Percentiles rank a stretch among this genome's conserved stretches.
Conservation (phyloP, 2,113 vertebrate genomes). For the Rhinoderma darwinii region DNA sequence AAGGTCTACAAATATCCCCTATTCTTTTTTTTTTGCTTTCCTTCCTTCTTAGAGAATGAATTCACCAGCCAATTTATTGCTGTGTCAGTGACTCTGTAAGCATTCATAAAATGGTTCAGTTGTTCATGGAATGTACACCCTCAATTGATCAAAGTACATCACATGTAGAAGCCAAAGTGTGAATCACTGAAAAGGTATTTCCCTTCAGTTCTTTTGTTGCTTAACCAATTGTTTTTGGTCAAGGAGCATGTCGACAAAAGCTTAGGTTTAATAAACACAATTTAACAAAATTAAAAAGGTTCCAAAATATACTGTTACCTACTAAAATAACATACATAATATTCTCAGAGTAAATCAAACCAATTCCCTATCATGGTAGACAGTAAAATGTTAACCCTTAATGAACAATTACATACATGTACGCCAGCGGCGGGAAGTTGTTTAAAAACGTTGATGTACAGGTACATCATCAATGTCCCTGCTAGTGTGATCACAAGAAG, state of each 20-base stretch:
- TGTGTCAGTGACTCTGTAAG: conserved; percentile 35
- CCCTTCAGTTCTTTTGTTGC: not conserved
- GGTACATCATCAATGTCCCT: too few relatives aligned
- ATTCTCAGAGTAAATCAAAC: not conserved
- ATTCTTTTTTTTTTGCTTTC: not conserved
- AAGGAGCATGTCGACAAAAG: not conserved
- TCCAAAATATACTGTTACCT: not conserved
- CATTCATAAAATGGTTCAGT: conserved; percentile 13
- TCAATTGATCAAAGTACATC: conserved; percentile 42
- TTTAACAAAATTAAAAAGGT: not conserved
- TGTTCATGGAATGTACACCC: conserved; percentile 33
- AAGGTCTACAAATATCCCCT: conserved; percentile 28
- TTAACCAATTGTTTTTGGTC: not conserved
- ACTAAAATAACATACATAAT: too few relatives aligned
- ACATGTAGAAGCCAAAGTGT: not conserved
- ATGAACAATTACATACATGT: too few relatives aligned
- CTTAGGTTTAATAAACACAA: not conserved
- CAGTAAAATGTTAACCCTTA: too few relatives aligned
- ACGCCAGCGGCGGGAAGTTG: too few relatives aligned
- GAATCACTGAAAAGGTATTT: conserved; percentile 3
- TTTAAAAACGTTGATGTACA: too few relatives aligned
- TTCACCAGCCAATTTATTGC: conserved; percentile 16
- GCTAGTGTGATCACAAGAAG: too few relatives aligned
- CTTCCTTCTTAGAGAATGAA: conserved; percentile 26
- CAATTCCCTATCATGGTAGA: not conserved